Conservation (phyloP, 2,797 vertebrate genomes). For the Toxotes lorentzi region DNA sequence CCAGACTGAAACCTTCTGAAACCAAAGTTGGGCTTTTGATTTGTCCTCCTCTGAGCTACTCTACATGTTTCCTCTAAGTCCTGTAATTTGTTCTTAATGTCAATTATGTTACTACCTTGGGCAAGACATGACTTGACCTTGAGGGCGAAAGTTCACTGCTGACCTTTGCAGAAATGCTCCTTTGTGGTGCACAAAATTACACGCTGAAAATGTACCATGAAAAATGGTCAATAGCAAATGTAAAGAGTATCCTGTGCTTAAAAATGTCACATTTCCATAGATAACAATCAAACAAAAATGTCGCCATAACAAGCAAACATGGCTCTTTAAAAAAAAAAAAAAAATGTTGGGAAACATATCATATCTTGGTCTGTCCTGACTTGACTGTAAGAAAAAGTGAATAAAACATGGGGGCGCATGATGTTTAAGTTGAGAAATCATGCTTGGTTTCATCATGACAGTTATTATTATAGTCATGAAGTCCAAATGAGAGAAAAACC, state of each 20-base stretch:
- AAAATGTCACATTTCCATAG: conserved; percentile 13
- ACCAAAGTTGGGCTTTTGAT: conserved; percentile 30
- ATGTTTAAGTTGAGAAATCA: conserved; percentile 38
- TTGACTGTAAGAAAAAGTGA: neutral
- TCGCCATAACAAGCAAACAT: neutral
- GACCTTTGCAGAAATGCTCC: conserved; percentile 52
- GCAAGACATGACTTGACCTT: conserved; percentile 49
- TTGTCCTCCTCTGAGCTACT: conserved; percentile 31
- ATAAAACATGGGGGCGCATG: conserved; percentile 10
- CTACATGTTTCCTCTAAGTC: conserved; percentile 30
- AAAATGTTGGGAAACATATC: neutral
- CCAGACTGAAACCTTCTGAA: conserved; percentile 33
- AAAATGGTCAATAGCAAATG: conserved; percentile 13
- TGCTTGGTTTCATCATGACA: conserved; percentile 20
- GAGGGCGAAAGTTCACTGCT: conserved; percentile 46
- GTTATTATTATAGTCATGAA: conserved; percentile 7
- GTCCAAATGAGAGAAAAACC: conserved; percentile 34
- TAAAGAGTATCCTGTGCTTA: conserved; percentile 7
- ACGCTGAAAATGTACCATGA: conserved; percentile 36
- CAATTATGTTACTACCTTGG: conserved; percentile 33
- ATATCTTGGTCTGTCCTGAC: conserved; percentile 15
- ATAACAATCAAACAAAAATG: neutral
- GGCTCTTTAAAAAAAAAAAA: conserved; percentile 10
- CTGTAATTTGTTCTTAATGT: conserved; percentile 35
- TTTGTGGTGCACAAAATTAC: conserved; percentile 37